These are phyloP conservation scores for Sesamia inferens DNA, from an alignment of 2,888 invertebrate species.

Conservation along the genomic window DNA sequence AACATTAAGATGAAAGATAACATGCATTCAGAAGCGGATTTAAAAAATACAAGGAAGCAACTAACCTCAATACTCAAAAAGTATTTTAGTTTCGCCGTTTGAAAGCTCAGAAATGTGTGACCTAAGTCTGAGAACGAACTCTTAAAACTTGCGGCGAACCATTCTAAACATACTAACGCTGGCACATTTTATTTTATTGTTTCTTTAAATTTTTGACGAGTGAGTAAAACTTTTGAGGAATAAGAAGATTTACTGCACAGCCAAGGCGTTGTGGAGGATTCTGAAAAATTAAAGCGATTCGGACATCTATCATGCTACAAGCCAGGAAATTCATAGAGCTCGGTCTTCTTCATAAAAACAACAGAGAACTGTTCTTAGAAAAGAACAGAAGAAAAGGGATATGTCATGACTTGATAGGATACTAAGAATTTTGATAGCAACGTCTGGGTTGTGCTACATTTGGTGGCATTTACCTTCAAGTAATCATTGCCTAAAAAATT, in stretches of 20 bases:
- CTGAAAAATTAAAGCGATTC: constrained; percentile 12
- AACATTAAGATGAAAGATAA: constrained; percentile 57
- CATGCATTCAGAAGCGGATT: constrained; percentile 30
- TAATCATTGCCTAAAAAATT: not conserved
- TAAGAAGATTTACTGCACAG: not conserved
- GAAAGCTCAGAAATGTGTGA: constrained; percentile 28
- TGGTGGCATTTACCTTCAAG: constrained; percentile 3
- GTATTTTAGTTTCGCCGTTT: constrained; percentile 39
- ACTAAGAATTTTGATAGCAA: not conserved
- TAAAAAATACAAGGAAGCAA: constrained; percentile 50
- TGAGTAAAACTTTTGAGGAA: constrained; percentile 10
- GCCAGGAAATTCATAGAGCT: constrained; percentile 6
- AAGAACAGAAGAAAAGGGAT: not conserved
- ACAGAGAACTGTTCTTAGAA: too few relatives aligned
- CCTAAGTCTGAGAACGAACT: constrained; percentile 25
- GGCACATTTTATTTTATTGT: constrained; percentile 29
- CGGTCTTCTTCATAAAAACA: constrained; percentile 18
- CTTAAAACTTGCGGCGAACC: constrained; percentile 33
- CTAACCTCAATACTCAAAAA: constrained; percentile 38
- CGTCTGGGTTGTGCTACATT: not conserved
- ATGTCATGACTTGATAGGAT: not conserved
- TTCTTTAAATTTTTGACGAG: constrained; percentile 34
- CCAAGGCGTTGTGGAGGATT: not conserved
- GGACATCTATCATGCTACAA: not conserved
- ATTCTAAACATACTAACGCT: constrained; percentile 29